A percentile compares a stretch with the other conserved stretches of the same genome.
Evolutionary conservation across 2,888 invertebrate species (phyloP).

Genomic region (Nebria brevicollis): DNA sequence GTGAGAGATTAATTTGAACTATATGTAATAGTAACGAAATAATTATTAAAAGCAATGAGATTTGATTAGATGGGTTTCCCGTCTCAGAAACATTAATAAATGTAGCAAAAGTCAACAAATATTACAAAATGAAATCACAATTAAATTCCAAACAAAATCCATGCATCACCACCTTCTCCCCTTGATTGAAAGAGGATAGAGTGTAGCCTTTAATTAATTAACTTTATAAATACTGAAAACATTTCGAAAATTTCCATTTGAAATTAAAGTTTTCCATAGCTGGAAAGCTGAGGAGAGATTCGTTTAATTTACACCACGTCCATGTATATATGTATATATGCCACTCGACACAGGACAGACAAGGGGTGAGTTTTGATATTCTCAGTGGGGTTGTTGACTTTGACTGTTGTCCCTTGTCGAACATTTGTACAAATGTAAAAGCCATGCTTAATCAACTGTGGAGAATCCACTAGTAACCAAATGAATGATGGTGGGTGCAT

Average conservation of each 20-base stretch:
- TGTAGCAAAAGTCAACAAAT: neutral
- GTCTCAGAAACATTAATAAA: neutral
- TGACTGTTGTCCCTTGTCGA: conserved; percentile 1
- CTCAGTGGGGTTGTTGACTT: conserved; percentile 16
- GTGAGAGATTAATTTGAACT: too few species aligned
- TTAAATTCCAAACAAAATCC: neutral
- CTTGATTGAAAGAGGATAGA: neutral
- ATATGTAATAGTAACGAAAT: too few species aligned
- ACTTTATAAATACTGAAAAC: conserved; percentile 2
- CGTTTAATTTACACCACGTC: conserved; percentile 9
- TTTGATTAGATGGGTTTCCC: neutral
- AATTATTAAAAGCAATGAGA: too few species aligned
- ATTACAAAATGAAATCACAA: neutral
- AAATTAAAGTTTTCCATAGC: conserved; percentile 10
- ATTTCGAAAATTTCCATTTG: conserved; percentile 6
- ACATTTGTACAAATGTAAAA: conserved; percentile 7
- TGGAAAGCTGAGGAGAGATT: neutral
- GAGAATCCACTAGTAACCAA: neutral
- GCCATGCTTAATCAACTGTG: neutral
- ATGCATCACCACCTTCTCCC: neutral
- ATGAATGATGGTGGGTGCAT: neutral
- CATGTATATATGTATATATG: neutral
- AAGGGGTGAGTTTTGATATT: conserved; percentile 7
- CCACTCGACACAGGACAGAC: neutral
- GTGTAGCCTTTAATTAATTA: neutral